Conservation (phyloP, 37 sponge, comb jelly and placozoan species). For the Agelas oroides region DNA sequence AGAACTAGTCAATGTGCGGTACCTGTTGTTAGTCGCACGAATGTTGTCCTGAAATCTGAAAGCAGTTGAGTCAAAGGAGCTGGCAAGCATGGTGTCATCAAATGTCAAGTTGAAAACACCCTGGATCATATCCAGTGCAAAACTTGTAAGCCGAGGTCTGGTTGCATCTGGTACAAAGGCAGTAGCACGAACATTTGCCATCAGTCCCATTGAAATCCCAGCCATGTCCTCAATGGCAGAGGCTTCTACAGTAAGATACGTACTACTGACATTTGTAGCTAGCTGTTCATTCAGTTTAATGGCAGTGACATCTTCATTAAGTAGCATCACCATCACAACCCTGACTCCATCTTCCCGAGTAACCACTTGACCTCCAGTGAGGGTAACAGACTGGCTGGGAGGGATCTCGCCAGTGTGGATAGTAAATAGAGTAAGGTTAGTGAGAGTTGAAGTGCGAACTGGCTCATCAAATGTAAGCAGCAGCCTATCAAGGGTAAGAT, state of each 20-base stretch:
- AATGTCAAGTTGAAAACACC: constrained; percentile 84
- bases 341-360: constrained; percentile 66
- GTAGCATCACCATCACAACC: constrained; percentile 50
- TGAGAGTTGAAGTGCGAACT: constrained; percentile 68
- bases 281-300: constrained; percentile 64
- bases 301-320: constrained; percentile 56
- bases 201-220: constrained; percentile 29
- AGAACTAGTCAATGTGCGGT: constrained; percentile 70
- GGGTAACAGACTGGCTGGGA: not conserved
- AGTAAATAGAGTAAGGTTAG: constrained; percentile 66
- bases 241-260: constrained; percentile 65
- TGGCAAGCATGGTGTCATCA: constrained; percentile 80
- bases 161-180: constrained; percentile 67
- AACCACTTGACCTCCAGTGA: constrained; percentile 71
- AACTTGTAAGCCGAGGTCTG: constrained; percentile 71
- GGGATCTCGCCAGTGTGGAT: constrained; percentile 46
- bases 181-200: constrained; percentile 51
- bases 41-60: constrained; percentile 79
- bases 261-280: constrained; percentile 64
- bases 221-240: constrained; percentile 74
- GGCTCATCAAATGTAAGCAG: constrained; percentile 88
- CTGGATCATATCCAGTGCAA: constrained; percentile 77
- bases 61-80: constrained; percentile 75
- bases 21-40: constrained; percentile 1
- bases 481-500: constrained; percentile 68